These are phyloP conservation scores for Yponomeuta sedellus DNA, from an alignment of 2,888 invertebrate genomes.

Conservation along the genomic window DNA sequence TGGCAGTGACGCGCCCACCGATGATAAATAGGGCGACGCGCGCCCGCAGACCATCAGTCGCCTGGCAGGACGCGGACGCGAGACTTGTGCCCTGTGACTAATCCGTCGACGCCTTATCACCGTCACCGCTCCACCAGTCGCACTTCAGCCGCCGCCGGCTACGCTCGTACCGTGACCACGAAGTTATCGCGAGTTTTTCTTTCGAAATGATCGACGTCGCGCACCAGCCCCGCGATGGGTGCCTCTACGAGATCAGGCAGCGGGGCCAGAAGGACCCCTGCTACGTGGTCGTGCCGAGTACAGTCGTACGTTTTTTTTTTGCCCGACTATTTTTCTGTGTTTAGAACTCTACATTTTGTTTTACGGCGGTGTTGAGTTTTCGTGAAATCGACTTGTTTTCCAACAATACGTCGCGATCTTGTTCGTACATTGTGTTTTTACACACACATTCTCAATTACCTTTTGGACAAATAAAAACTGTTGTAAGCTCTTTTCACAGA, in stretches of 20 bases:
- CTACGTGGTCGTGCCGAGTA: constrained; percentile 82
- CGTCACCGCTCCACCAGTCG: constrained; percentile 35
- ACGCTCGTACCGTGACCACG: constrained; percentile 42
- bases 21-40: constrained; percentile 69
- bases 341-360: background rate
- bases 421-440: background rate
- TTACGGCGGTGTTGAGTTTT: background rate
- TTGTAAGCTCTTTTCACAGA: no score
- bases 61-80: constrained; percentile 58
- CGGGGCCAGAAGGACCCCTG: constrained; percentile 80
- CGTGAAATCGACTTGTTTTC: background rate
- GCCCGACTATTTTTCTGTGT: constrained; percentile 1
- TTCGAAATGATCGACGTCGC: constrained; percentile 61
- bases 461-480: no score
- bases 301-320: constrained; percentile 73
- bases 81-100: constrained; percentile 26
- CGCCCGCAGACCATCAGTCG: constrained; percentile 80
- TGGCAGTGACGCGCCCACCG: constrained; percentile 67
- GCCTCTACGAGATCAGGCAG: constrained; percentile 81
- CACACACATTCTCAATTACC: background rate
- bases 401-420: background rate
- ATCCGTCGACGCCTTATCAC: constrained; percentile 24
- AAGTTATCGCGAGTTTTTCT: constrained; percentile 35
- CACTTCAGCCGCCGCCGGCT: constrained; percentile 40
- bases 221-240: constrained; percentile 65